These are phyloP conservation scores for Trichonephila clavipes DNA, from an alignment of 1,140 invertebrate genomes.

Conservation along the genomic window DNA sequence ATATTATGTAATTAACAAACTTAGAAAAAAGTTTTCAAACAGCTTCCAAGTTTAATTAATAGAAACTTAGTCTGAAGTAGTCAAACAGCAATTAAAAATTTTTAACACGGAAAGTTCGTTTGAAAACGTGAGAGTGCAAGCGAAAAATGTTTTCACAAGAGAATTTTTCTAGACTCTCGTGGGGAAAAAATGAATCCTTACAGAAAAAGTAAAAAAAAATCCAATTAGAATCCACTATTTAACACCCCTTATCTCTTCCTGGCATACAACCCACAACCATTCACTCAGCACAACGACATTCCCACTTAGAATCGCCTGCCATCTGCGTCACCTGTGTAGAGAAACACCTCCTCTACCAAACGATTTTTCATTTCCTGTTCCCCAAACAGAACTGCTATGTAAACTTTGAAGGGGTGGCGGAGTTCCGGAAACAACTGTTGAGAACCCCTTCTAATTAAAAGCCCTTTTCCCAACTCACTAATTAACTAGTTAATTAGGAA, in stretches of 20 bases:
- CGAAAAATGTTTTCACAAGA: too few species aligned
- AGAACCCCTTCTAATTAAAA: slow-evolving; percentile 47
- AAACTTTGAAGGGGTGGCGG: not conserved
- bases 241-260: not conserved
- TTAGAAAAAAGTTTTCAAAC: too few species aligned
- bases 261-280: not conserved
- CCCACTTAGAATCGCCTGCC: not conserved
- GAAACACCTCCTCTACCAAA: not conserved
- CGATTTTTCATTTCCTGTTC: slow-evolving; percentile 22
- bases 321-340: slow-evolving; percentile 1
- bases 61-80: too few species aligned
- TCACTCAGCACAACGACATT: not conserved
- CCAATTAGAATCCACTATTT: not conserved
- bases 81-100: too few species aligned
- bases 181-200: too few species aligned
- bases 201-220: not conserved
- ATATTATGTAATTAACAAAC: too few species aligned
- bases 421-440: slow-evolving; percentile 25
- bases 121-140: too few species aligned
- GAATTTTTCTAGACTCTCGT: too few species aligned
- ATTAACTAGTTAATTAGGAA: slow-evolving; percentile 60
- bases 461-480: not conserved
- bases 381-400: not conserved
- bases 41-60: too few species aligned
- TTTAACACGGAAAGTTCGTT: too few species aligned